Evolutionary conservation across 2,797 vertebrate genomes (phyloP), one percentile per base, ranked within the genome.

Genomic region (Heliangelus exortis): DNA sequence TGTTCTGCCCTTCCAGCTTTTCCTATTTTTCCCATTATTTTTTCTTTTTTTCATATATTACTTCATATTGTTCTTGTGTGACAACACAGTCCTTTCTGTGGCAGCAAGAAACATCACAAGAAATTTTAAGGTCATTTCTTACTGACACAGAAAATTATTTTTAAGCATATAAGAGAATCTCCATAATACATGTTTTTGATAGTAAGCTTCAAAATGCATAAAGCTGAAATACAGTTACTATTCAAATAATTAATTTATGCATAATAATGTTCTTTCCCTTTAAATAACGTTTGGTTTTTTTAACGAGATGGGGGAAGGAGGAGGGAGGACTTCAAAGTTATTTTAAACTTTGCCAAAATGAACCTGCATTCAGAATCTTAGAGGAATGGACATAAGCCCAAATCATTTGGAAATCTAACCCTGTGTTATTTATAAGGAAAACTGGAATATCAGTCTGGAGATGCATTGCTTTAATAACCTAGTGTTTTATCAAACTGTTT

Each of bases 291-390:
- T 91, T 77, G 26, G 33, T 47, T 94, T 94, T 96, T 93, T 94
- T 89, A 87, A 50, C 94, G 92, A 84, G 90, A 93, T 95, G 86
- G 65, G 89, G 95, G 95, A 96, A 87, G 94, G 91, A 89, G 94
- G 94, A 93, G 92, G 94, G 91, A 94, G 95, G 83, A 90, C 80
- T 96, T 68, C 87, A 86, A 88, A 92, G 69, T 92, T 94, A 74
- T 88, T 96, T 95, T 84, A 93, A 87, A 97, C 92, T 94, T 97
- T 96, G 90, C 89, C 92, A 89, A 63, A 95, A 84, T 95, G 92
- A 97, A 93, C 77, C 55, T 97, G 89, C 55, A 68, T 91, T 77
- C 94, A 90, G 92, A 94, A 68, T 65, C 84, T 51, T 73, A 78
- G 92, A 88, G 63, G 87, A 87, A 92, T 93, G 85, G 91, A 95